Conservation (phyloP, 2,113 vertebrate genomes). For the Cettia cetti region DNA sequence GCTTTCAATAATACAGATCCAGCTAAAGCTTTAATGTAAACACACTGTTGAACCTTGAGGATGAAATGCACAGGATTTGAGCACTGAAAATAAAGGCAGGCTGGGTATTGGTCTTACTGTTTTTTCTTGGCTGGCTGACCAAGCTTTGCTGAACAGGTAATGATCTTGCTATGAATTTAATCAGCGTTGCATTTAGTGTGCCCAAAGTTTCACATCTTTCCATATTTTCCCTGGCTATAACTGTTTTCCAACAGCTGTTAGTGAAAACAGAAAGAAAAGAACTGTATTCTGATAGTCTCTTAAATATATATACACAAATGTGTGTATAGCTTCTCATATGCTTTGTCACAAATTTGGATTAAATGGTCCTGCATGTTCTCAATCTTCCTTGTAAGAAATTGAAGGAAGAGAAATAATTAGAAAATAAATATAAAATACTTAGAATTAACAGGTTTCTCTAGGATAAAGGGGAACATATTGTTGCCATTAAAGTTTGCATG, state of each 20-base stretch:
- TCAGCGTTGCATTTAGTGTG: background rate
- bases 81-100: background rate
- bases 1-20: background rate
- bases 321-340: background rate
- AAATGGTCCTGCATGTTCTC: background rate
- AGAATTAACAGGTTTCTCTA: background rate
- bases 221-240: background rate
- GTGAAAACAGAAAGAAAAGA: background rate
- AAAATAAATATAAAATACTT: background rate
- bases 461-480: background rate
- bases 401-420: background rate
- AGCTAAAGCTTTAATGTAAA: background rate
- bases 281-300: background rate
- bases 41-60: background rate
- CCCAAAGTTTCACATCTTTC: background rate
- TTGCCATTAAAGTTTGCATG: background rate
- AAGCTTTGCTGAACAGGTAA: background rate
- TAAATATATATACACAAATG: background rate
- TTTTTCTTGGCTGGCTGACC: background rate
- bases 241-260: background rate
- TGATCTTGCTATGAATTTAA: background rate
- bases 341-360: background rate
- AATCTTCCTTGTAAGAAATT: background rate
- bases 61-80: background rate
- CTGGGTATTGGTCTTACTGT: background rate